Evolutionary conservation across 2,113 vertebrate genomes (phyloP).

Genomic region (Macrotis lagotis): DNA sequence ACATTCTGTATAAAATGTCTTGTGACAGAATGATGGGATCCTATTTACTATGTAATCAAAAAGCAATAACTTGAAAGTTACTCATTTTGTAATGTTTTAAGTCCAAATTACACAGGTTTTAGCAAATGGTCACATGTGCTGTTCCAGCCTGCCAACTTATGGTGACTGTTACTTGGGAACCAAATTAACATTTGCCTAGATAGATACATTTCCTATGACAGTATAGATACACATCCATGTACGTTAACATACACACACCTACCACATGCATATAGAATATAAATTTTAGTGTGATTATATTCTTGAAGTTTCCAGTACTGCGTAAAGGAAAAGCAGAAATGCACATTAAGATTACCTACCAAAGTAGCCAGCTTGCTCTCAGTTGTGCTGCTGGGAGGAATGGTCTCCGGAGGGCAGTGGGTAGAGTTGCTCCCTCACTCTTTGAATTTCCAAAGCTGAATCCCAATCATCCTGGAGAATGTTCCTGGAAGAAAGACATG

Average conservation of each 20-base stretch:
- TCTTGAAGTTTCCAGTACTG: conserved; percentile 69
- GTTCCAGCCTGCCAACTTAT: conserved; percentile 57
- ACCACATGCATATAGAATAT: conserved; percentile 3
- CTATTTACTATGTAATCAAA: conserved; percentile 69
- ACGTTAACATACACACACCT: conserved; percentile 48
- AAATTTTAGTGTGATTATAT: conserved; percentile 51
- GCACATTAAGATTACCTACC: conserved; percentile 68
- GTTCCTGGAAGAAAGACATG: background rate
- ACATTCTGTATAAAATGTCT: conserved; percentile 63
- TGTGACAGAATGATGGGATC: conserved; percentile 62
- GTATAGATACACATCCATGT: conserved; percentile 45
- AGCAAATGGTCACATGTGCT: conserved; percentile 53
- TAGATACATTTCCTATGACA: conserved; percentile 22
- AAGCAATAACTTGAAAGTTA: conserved; percentile 84
- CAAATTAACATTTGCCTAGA: conserved; percentile 70
- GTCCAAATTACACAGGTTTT: conserved; percentile 69
- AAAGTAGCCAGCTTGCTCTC: conserved; percentile 16
- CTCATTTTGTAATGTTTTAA: conserved; percentile 64
- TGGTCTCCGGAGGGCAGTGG: background rate
- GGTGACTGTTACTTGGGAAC: conserved; percentile 68
- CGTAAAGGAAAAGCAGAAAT: conserved; percentile 61
- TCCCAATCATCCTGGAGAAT: background rate
- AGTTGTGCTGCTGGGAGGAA: background rate
- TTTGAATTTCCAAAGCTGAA: conserved; percentile 50
- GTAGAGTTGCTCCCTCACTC: background rate